Evolutionary conservation across 53 echinoderm and acorn worm species (phyloP), one percentile per base, ranked within the genome.

Genomic region (Holothuria leucospilota): DNA sequence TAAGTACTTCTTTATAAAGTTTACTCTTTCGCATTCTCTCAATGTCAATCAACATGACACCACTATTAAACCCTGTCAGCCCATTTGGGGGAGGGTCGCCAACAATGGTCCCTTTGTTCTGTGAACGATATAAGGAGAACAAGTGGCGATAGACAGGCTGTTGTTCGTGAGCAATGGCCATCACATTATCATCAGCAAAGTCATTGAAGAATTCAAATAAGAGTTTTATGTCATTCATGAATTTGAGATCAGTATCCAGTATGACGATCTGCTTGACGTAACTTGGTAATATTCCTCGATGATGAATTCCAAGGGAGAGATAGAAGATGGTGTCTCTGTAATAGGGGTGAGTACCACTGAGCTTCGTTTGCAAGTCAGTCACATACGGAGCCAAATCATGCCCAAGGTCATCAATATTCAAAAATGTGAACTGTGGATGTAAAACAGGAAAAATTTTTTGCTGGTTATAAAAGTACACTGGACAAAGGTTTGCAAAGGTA

Each of bases 321-420:
- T 91, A 96, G 93, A 96, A 96, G 59, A 96, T 96, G 86, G 97
- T 90, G 67, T 96, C 97, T 62, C 81, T 90, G 97, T 94, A 96
- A 93, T 96, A 96, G 0, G 94, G 94, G 67, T 96, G 93, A 10
- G 85, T 85, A 21, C 91, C 87, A 24, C 87, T 89, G 0, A 96
- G 89, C 62, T 92, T 53, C 20, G 85, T 82, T 71, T 96, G 97
- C 66, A 94, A 80, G 91, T 93, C 87, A 59, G 72, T 66, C 29
- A 96, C 97, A 16, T 91, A 67, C 0, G 93, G 94, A 16, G 88
- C 90, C 29, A 96, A 85, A 67, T 93, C 86, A 20, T 91, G 73
- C 41, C 93, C 94, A 26, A 96, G 92, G 27, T 70, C 80, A 46
- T 96, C 97, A 60, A 94, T 86, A 46, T 87, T 86, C 78, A 94